Evolutionary conservation across 1,140 invertebrate species (phyloP).

Genomic region (Panulirus ornatus): DNA sequence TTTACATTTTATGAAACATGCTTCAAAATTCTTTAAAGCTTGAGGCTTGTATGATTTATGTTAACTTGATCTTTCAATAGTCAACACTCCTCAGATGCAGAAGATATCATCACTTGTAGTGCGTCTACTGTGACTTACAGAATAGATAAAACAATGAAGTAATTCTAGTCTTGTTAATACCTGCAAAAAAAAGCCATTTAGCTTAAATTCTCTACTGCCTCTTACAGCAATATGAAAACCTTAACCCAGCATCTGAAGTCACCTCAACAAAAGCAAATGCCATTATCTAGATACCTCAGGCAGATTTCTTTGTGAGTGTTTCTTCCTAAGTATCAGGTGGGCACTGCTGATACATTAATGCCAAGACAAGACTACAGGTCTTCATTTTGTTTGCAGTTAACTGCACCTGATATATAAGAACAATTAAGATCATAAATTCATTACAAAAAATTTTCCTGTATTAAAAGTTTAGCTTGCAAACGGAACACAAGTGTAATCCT

Average conservation of each 20-base stretch:
- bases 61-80: neutral
- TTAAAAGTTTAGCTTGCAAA: constrained; percentile 6
- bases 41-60: neutral
- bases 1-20: neutral
- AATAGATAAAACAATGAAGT: too few species aligned
- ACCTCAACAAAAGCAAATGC: neutral
- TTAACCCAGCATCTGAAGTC: neutral
- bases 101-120: neutral
- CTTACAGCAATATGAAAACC: neutral
- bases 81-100: neutral
- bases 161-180: too few species aligned
- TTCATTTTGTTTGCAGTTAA: constrained; percentile 22
- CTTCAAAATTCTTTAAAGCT: too few species aligned
- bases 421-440: constrained; percentile 43
- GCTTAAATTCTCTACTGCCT: neutral
- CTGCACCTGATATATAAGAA: constrained; percentile 29
- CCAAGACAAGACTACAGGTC: neutral
- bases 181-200: neutral
- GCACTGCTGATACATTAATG: constrained; percentile 3
- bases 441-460: constrained; percentile 40
- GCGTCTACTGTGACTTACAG: neutral
- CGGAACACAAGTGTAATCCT: neutral
- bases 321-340: neutral
- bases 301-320: constrained; percentile 30
- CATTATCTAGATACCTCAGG: neutral